phyloP scores from a whole-genome alignment of 30 jellyfish, hydroid and myxozoan genomes.

The Catostylus mosaicus region DNA sequence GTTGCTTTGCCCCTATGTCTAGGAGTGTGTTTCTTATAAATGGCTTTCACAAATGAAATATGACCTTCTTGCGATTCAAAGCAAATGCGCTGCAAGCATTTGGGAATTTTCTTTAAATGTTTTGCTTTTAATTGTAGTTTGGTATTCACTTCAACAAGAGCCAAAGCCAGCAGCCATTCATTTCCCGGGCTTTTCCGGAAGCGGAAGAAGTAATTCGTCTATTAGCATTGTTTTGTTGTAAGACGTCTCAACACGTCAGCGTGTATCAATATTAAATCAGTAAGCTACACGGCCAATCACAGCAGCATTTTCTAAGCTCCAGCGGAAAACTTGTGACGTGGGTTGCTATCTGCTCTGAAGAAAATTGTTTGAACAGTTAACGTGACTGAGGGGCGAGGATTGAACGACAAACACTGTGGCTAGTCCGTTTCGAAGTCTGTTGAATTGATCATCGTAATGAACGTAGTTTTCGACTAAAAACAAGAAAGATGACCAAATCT shows the following conservation, averaged over 20 bases:
- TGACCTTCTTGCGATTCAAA: too few species aligned
- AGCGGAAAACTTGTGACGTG: constrained; percentile 22
- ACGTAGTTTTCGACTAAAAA: not conserved
- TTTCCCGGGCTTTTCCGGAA: constrained; percentile 50
- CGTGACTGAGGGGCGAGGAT: constrained; percentile 7
- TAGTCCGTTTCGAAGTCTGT: too few species aligned
- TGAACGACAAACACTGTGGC: not conserved
- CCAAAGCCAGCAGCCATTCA: not conserved
- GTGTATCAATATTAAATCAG: constrained; percentile 10
- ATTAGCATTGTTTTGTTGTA: not conserved
- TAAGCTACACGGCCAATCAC: constrained; percentile 17
- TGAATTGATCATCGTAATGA: not conserved
- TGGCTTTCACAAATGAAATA: too few species aligned
- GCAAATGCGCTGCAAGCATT: too few species aligned
- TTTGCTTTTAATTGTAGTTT: constrained; percentile 3
- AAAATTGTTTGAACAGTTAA: not conserved
- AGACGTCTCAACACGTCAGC: constrained; percentile 41
- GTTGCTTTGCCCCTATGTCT: too few species aligned
- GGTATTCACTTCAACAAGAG: not conserved
- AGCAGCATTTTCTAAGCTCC: not conserved
- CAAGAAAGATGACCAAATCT: constrained; percentile 35
- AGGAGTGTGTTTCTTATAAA: too few species aligned
- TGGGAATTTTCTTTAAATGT: too few species aligned
- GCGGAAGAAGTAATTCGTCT: constrained; percentile 40
- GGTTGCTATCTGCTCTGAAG: not conserved